These are phyloP conservation scores for Himalopsyche anomala DNA, from an alignment of 2,888 invertebrate genomes.

Conservation along the genomic window DNA sequence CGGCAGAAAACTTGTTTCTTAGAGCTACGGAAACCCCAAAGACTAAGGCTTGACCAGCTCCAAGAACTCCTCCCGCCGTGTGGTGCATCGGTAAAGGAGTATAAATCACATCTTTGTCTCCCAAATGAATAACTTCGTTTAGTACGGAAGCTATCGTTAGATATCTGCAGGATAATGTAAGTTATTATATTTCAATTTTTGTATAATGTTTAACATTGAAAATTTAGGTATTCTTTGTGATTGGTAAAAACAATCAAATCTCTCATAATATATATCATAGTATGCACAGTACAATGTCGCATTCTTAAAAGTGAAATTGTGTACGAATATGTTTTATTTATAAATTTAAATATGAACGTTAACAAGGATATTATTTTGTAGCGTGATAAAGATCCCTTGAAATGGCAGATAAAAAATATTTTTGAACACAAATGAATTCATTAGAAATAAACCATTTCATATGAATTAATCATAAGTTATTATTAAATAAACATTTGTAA, in stretches of 20 bases:
- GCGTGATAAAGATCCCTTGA: too few species aligned
- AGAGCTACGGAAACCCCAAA: constrained; percentile 89
- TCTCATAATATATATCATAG: not conserved
- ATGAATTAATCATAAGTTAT: too few species aligned
- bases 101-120: constrained; percentile 86
- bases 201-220: too few species aligned
- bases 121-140: constrained; percentile 80
- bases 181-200: not conserved
- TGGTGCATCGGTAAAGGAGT: constrained; percentile 96
- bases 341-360: too few species aligned
- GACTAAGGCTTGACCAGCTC: constrained; percentile 85
- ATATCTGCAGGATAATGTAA: constrained; percentile 73
- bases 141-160: constrained; percentile 82
- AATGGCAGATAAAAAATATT: too few species aligned
- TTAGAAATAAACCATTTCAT: too few species aligned
- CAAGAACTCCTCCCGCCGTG: constrained; percentile 92
- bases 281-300: not conserved
- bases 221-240: too few species aligned
- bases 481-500: too few species aligned
- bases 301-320: not conserved
- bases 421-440: too few species aligned
- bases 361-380: too few species aligned
- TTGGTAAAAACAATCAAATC: not conserved
- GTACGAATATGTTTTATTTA: too few species aligned
- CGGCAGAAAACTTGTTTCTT: constrained; percentile 94